Conservation (phyloP, 2,888 invertebrate species). For the Drosophila anomalipes region DNA sequence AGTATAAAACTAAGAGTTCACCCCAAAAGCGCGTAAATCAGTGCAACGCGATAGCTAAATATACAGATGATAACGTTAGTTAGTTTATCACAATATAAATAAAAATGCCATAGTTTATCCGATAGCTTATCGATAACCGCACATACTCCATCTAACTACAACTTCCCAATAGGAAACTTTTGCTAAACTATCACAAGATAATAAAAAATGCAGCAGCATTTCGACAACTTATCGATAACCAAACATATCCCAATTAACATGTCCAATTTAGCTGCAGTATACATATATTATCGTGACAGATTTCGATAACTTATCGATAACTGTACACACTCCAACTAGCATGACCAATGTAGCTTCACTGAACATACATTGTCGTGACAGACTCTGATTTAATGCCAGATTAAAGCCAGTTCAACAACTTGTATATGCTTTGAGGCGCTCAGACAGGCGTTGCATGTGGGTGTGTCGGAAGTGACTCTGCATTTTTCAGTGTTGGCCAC, state of each 20-base stretch:
- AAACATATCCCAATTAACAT: background rate
- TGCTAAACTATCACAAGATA: background rate
- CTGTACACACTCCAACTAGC: background rate
- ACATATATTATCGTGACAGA: background rate
- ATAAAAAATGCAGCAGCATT: background rate
- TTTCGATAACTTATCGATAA: slow-evolving; percentile 7
- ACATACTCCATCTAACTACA: no score
- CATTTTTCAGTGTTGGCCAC: slow-evolving; percentile 26
- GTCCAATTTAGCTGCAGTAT: background rate
- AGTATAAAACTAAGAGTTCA: background rate
- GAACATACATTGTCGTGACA: background rate
- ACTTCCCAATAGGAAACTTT: background rate
- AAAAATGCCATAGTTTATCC: no score
- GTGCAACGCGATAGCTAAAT: background rate
- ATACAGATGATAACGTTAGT: background rate
- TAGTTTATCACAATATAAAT: background rate
- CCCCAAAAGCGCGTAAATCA: background rate
- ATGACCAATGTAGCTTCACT: background rate
- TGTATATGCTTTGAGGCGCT: slow-evolving; percentile 2
- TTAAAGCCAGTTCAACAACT: slow-evolving; percentile 6
- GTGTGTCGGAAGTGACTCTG: slow-evolving; percentile 59
- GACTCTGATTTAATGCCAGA: background rate
- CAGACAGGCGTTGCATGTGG: slow-evolving; percentile 26
- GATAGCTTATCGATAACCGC: slow-evolving; percentile 10
- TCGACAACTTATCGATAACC: background rate